Evolutionary conservation across 2,113 vertebrate genomes (phyloP), one percentile per base, ranked within the genome.

Genomic region (Pimephales promelas): DNA sequence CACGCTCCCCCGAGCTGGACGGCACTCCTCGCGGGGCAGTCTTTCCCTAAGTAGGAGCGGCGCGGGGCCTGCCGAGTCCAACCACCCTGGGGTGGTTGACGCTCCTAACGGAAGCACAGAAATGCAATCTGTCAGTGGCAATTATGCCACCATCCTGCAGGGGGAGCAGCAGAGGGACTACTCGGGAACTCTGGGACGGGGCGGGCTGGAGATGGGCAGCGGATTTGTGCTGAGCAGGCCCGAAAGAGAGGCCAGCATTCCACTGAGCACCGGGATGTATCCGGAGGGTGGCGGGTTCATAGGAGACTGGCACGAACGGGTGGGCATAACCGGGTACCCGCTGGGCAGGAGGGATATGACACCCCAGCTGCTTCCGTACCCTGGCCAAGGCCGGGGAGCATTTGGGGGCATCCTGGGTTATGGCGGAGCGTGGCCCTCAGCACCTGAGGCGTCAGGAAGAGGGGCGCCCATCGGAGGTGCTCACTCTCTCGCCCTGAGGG

Each of bases 311-410:
- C 89, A 90, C 3, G 94, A 94, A 66, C 88, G 92, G 66, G 78
- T 94, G 56, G 92, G 91, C n/a, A 66, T 94, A n/a, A 92, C 92
- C 5, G 92, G 92, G 5, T 95, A 93, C 56, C 86, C 90, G 49
- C 81, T 94, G 80, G 93, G 91, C 16, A 90, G 94, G 57, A 89
- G 93, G 83, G 94, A 95, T 92, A 94, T 95, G 88, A 92, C 90
- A 66, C 94, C 94, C 4, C 93, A 94, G 90, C 81, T 94, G 14
- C 86, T 94, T 74, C 92, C 93, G 43, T 94, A 93, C 83, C 91
- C 92, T 0, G 91, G 93, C 76, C 94, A 94, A 40, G 90, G 90
- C 26, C 89, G 90, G 40, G 92, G 88, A 11, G 85, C 87, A 0
- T 93, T 92, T 40, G 85, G 89, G 1, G 91, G 92, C 10, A 91